Conservation (phyloP, 2,113 vertebrate species). For the Microtus pennsylvanicus region DNA sequence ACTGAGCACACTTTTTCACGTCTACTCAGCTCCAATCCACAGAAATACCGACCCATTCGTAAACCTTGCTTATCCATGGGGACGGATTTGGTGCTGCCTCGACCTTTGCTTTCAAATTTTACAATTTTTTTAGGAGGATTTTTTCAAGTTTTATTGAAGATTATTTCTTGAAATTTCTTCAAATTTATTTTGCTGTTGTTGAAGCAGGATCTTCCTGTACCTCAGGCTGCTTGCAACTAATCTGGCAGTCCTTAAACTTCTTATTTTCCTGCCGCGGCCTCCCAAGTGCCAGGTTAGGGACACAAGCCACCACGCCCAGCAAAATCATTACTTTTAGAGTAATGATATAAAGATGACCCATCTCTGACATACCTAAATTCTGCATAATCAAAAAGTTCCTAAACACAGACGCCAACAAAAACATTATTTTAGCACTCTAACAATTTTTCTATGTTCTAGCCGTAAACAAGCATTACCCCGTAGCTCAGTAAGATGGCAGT, state of each 20-base stretch:
- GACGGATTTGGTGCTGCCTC: background rate
- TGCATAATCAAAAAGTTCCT: constrained; percentile 55
- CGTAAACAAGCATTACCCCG: constrained; percentile 60
- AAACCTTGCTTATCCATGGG: constrained; percentile 26
- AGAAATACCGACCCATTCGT: constrained; percentile 43
- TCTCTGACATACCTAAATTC: constrained; percentile 39
- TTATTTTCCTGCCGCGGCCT: background rate
- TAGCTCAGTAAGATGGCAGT: constrained; percentile 78
- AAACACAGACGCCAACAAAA: constrained; percentile 1
- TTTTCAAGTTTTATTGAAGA: background rate
- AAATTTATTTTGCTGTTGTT: background rate
- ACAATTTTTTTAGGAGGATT: constrained; percentile 46
- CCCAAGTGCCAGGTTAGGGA: background rate
- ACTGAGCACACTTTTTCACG: background rate
- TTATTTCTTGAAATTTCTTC: constrained; percentile 44
- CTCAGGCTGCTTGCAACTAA: background rate
- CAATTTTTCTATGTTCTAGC: constrained; percentile 59
- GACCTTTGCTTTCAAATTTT: background rate
- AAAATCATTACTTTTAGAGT: background rate
- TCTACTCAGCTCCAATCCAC: constrained; percentile 48
- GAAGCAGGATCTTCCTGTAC: background rate
- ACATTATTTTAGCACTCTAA: constrained; percentile 28
- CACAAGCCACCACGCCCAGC: background rate
- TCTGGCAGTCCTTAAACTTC: background rate
- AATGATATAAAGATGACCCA: constrained; percentile 26